These are phyloP conservation scores for Aricia agestis DNA, from an alignment of 1,140 invertebrate genomes.

Conservation along the genomic window DNA sequence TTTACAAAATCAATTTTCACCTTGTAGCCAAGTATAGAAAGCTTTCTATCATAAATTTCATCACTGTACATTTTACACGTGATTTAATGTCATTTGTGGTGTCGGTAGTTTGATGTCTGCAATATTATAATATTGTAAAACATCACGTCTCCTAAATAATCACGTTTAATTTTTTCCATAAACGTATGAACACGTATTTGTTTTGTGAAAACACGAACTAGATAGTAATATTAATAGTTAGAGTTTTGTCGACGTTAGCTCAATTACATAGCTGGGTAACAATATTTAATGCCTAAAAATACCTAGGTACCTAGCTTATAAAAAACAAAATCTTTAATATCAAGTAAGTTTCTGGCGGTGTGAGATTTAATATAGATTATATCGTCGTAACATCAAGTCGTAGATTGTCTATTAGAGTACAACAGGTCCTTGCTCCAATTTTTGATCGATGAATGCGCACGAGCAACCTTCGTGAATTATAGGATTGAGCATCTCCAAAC, in stretches of 20 bases:
- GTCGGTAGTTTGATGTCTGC: not conserved
- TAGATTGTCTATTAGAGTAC: not conserved
- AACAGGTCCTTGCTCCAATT: conserved; percentile 13
- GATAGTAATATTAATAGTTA: conserved; percentile 1
- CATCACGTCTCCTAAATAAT: conserved; percentile 40
- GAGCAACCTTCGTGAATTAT: not conserved
- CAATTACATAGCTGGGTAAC: no score
- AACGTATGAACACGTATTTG: conserved; percentile 36
- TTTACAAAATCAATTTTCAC: no score
- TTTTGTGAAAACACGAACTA: not conserved
- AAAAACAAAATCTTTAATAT: no score
- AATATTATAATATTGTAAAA: conserved; percentile 23
- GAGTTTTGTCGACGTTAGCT: not conserved
- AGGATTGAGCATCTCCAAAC: conserved; percentile 10
- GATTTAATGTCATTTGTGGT: not conserved
- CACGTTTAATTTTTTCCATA: conserved; percentile 35
- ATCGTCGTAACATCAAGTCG: not conserved
- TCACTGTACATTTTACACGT: conserved; percentile 4
- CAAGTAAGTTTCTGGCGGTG: no score
- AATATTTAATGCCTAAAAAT: no score
- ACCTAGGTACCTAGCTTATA: no score
- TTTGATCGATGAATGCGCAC: conserved; percentile 15
- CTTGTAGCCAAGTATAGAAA: not conserved
- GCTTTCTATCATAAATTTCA: not conserved
- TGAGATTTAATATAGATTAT: not conserved